Evolutionary conservation across 1,140 invertebrate species (phyloP).

Genomic region (Papilio helenus): DNA sequence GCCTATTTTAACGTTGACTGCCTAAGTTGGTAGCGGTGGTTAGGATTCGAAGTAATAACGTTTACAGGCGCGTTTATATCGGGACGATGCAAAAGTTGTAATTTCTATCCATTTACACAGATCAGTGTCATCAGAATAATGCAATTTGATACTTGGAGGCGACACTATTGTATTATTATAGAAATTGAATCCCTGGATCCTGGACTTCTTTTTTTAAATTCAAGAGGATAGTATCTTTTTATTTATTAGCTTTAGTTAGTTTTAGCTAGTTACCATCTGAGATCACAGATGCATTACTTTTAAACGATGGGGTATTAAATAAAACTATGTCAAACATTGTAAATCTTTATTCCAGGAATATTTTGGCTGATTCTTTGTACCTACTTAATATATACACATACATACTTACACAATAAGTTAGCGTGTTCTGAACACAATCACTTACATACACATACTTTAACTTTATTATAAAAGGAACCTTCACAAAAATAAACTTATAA

Average conservation of each 20-base stretch:
- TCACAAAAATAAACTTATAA: conserved; percentile 18
- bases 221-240: background rate
- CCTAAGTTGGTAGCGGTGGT: background rate
- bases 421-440: conserved; percentile 28
- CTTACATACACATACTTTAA: conserved; percentile 18
- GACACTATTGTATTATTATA: no score
- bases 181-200: no score
- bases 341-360: conserved; percentile 62
- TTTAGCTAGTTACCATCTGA: background rate
- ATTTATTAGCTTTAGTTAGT: background rate
- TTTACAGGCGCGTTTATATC: no score
- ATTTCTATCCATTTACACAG: no score
- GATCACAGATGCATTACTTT: background rate
- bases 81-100: no score
- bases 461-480: conserved; percentile 32
- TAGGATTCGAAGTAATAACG: background rate
- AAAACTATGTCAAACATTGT: conserved; percentile 51
- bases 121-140: no score
- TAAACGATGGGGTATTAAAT: conserved; percentile 13
- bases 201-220: background rate
- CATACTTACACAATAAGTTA: conserved; percentile 24
- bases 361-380: conserved; percentile 64
- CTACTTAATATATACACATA: conserved; percentile 42
- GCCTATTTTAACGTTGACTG: no score
- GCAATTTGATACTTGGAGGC: background rate